These are phyloP conservation scores for Hypsibius dujardini DNA, from an alignment of 1,140 invertebrate genomes.

Conservation along the genomic window DNA sequence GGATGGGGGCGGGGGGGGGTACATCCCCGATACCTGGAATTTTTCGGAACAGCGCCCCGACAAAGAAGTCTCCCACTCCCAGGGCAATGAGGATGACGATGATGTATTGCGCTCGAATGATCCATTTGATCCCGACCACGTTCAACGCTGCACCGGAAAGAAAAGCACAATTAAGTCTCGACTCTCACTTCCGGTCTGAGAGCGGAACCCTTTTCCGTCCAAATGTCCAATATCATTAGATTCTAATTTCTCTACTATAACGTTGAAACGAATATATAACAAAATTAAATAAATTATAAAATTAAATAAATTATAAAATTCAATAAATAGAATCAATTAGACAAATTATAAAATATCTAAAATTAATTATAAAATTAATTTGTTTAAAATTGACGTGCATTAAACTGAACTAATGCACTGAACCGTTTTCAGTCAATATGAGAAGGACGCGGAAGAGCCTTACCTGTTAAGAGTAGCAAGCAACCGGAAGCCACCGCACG, in stretches of 20 bases:
- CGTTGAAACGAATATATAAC: too few relatives aligned
- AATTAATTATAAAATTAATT: too few relatives aligned
- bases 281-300: too few relatives aligned
- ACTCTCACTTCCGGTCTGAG: too few relatives aligned
- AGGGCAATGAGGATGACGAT: not conserved
- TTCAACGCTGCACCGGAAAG: not conserved
- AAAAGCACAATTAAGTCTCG: not conserved
- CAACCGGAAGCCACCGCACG: not conserved
- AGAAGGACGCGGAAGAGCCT: not conserved
- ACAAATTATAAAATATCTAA: too few relatives aligned
- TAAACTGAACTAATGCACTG: not conserved
- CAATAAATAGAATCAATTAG: too few relatives aligned
- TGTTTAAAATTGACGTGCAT: too few relatives aligned
- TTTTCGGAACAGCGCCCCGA: not conserved
- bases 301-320: too few relatives aligned
- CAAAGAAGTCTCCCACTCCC: not conserved
- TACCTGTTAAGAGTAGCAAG: not conserved
- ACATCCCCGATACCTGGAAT: not conserved
- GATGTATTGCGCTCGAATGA: not conserved
- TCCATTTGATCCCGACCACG: slow-evolving; percentile 1
- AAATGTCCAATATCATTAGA: too few relatives aligned
- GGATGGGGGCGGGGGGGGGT: too few relatives aligned
- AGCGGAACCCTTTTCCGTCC: too few relatives aligned
- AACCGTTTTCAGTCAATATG: not conserved
- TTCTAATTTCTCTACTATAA: too few relatives aligned